Base-by-base conservation (phyloP, 2,888 invertebrate species). In the Callyntrura sp. region DNA sequence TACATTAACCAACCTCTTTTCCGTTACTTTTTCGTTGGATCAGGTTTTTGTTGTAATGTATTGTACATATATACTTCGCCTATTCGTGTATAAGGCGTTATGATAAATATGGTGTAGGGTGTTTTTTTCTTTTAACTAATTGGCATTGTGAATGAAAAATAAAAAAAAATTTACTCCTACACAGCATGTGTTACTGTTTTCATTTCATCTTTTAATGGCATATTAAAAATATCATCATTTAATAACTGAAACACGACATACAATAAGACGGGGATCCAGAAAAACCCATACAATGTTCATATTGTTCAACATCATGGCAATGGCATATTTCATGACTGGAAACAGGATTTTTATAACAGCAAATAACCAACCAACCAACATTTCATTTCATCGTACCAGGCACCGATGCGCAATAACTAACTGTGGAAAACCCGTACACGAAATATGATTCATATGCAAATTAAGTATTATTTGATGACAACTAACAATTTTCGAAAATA, bases 41-140 rank as follows among this genome's bases (percentile, higher is more conserved):
- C 14, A 51, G 51, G 76, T 76, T 76, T 51, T 51, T 12, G 43
- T 51, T 51, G 5, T 76, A 17, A 12, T 25, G 5, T 76, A 17
- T 14, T 25, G 51, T 48, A 76, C 11, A 23, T 51, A 51, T 14
- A 35, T 35, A 35, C 35, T 6, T 35, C 6, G 2, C 12, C 23
- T 23, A 65, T 14, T 23, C 17, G 8, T 35, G 0, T 68, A n/a
- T 68, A n/a, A 68, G 17, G 14, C 17, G 14, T 78, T 14, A 78
- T 57, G 55, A 57, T 78, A 55, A 28, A n/a, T 78, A 55, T 17
- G 78, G 78, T 78, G 55, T 57, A 76, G 78, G 78, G 78, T 6
- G n/a, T 55, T 28, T 51, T 17, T 60, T 25, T 25, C 12, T 78
- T 51, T 35, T 6, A 76, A 76, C 78, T 35, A 78, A 78, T 78